Conservation (phyloP, 2,797 vertebrate species). For the Darevskia nairensis region DNA sequence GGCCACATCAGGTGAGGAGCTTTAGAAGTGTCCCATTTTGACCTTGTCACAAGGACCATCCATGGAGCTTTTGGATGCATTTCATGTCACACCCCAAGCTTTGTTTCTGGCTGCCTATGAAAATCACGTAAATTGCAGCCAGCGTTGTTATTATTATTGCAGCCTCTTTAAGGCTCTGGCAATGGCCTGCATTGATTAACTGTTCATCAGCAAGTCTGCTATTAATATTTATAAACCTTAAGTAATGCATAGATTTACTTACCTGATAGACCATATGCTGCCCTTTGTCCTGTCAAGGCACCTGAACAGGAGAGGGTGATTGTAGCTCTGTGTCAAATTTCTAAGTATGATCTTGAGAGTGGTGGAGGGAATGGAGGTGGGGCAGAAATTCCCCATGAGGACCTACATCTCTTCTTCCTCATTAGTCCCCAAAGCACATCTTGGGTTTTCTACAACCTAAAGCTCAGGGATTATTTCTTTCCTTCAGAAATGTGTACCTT, state of each 20-base stretch:
- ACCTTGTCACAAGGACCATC: not conserved
- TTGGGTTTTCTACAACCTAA: slow-evolving; percentile 52
- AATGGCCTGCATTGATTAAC: slow-evolving; percentile 11
- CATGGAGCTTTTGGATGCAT: not conserved
- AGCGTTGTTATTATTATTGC: not conserved
- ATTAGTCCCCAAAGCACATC: slow-evolving; percentile 66
- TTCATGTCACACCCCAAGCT: not conserved
- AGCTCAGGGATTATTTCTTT: slow-evolving; percentile 35
- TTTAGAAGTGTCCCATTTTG: not conserved
- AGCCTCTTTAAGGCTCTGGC: not conserved
- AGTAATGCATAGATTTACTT: slow-evolving; percentile 46
- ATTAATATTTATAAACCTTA: slow-evolving; percentile 70
- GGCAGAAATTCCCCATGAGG: not conserved
- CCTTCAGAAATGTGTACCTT: slow-evolving; percentile 44
- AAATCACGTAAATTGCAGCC: not conserved
- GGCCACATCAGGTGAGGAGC: not conserved
- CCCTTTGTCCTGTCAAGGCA: slow-evolving; percentile 10
- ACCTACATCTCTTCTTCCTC: slow-evolving; percentile 26
- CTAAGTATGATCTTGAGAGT: not conserved
- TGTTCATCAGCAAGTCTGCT: slow-evolving; percentile 1
- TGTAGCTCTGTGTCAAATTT: not conserved
- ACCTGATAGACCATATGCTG: slow-evolving; percentile 66
- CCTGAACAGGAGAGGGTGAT: slow-evolving; percentile 42
- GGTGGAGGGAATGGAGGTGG: slow-evolving; percentile 15
- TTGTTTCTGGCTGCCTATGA: not conserved